These are phyloP conservation scores for Choristoneura rosaceana DNA, from an alignment of 2,888 invertebrate genomes.

Conservation along the genomic window DNA sequence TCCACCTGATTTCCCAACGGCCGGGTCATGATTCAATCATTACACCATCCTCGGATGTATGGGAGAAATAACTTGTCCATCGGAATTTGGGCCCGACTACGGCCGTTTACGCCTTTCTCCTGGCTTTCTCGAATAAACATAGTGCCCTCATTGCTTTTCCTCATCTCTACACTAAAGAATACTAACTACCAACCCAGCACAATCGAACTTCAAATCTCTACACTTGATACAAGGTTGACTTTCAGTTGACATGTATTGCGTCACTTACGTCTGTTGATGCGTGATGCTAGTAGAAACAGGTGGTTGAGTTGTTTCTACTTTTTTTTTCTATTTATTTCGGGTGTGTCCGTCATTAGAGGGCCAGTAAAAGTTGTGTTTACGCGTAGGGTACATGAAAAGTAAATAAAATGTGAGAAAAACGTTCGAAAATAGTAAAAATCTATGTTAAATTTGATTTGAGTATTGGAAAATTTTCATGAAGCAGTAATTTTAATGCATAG, in stretches of 20 bases:
- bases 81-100: constrained; percentile 69
- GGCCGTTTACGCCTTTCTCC: constrained; percentile 71
- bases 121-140: constrained; percentile 75
- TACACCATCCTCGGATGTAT: constrained; percentile 34
- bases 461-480: too few species aligned
- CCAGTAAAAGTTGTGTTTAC: constrained; percentile 39
- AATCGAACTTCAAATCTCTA: constrained; percentile 37
- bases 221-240: constrained; percentile 23
- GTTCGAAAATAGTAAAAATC: too few species aligned
- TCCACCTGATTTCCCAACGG: constrained; percentile 19
- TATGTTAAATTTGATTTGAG: too few species aligned
- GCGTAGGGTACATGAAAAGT: constrained; percentile 10
- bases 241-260: constrained; percentile 17
- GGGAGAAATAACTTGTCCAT: constrained; percentile 65
- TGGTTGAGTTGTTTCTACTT: constrained; percentile 62
- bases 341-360: constrained; percentile 46
- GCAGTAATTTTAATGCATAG: too few species aligned
- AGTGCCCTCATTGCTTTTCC: constrained; percentile 62
- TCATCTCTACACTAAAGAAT: constrained; percentile 43
- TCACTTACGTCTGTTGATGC: not conserved
- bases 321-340: constrained; percentile 58
- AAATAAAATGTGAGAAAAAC: too few species aligned
- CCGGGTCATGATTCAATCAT: constrained; percentile 33
- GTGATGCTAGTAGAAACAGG: constrained; percentile 54
- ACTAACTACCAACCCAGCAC: constrained; percentile 42